phyloP scores from a whole-genome alignment of 2,888 invertebrate species.

The Norana najaformis region DNA sequence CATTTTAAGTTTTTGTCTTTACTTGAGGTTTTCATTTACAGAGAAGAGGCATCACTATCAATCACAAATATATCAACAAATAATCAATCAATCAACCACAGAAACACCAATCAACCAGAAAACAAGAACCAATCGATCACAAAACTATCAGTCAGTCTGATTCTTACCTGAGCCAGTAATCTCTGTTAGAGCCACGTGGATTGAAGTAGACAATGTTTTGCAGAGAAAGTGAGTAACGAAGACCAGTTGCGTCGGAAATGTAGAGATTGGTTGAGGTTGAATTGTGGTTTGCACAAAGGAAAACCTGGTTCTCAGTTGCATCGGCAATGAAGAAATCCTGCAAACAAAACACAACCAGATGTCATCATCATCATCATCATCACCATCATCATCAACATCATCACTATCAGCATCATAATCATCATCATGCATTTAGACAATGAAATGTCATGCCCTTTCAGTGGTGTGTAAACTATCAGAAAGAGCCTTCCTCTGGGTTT shows the following conservation, averaged over 20 bases:
- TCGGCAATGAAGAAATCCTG: conserved; percentile 81
- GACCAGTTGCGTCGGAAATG: conserved; percentile 74
- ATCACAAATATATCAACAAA: too few relatives aligned
- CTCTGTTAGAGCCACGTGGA: conserved; percentile 68
- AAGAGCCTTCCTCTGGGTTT: too few relatives aligned
- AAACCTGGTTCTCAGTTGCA: conserved; percentile 73
- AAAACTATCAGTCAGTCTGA: too few relatives aligned
- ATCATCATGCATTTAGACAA: not conserved
- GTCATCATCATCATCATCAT: not conserved
- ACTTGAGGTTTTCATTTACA: too few relatives aligned
- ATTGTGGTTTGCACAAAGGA: conserved; percentile 80
- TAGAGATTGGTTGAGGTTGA: conserved; percentile 76
- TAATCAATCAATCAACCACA: too few relatives aligned
- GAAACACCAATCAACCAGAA: too few relatives aligned
- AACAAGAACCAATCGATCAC: too few relatives aligned
- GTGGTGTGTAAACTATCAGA: too few relatives aligned
- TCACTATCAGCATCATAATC: not conserved
- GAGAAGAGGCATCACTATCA: too few relatives aligned
- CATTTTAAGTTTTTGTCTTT: too few relatives aligned
- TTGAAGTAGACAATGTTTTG: conserved; percentile 81
- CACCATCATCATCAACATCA: conserved; percentile 9
- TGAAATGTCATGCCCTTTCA: not conserved
- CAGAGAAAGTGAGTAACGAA: conserved; percentile 78
- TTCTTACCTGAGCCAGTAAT: conserved; percentile 77
- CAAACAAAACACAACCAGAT: not conserved